Percentiles rank a stretch among this genome's conserved stretches.
phyloP scores from a whole-genome alignment of 2,888 invertebrate species.

The Thereva unica region DNA sequence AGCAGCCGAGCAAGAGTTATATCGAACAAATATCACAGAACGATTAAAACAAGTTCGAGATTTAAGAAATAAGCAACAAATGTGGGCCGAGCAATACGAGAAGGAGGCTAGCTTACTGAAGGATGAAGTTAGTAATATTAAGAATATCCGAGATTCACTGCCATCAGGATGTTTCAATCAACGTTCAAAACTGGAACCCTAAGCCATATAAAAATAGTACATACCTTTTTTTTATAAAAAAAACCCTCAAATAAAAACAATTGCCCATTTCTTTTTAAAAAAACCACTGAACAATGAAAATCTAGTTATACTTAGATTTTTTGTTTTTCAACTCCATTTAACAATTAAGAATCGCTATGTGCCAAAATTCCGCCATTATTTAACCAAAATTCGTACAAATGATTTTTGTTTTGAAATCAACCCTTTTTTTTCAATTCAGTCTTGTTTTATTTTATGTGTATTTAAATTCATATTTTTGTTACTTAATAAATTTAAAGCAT shows the following conservation, averaged over 20 bases:
- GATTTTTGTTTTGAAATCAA: not conserved
- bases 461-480: constrained; percentile 14
- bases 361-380: not conserved
- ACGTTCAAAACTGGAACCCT: constrained; percentile 71
- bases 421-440: not conserved
- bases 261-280: constrained; percentile 2
- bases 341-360: too few relatives aligned
- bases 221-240: constrained; percentile 11
- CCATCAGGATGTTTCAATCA: constrained; percentile 81
- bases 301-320: too few relatives aligned
- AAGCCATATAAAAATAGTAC: constrained; percentile 40
- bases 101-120: constrained; percentile 72
- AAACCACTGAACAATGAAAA: too few relatives aligned
- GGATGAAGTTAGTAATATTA: constrained; percentile 80
- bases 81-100: constrained; percentile 79
- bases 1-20: constrained; percentile 72
- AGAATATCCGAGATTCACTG: constrained; percentile 76
- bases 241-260: not conserved
- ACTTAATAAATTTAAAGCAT: constrained; percentile 26
- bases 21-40: constrained; percentile 73
- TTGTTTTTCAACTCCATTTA: too few relatives aligned
- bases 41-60: constrained; percentile 74
- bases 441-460: constrained; percentile 8
- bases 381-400: constrained; percentile 3
- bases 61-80: constrained; percentile 70